Evolutionary conservation across 2,888 invertebrate species (phyloP).

Genomic region (Himalopsyche japonica): DNA sequence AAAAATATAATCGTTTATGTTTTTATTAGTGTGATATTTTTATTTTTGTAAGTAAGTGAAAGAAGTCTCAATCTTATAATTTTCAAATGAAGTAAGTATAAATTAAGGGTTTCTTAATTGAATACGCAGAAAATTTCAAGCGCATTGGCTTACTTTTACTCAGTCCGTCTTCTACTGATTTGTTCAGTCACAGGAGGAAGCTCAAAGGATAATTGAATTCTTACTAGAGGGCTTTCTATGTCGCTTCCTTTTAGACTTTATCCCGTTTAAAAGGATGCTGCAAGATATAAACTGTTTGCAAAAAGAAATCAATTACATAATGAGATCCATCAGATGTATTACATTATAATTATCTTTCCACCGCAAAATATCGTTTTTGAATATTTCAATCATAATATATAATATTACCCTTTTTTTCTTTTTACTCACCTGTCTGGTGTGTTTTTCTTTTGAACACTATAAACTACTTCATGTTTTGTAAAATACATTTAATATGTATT

Average conservation of each 20-base stretch:
- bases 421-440: no score
- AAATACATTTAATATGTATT: no score
- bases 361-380: not conserved
- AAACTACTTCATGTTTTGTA: no score
- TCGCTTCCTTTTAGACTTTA: slow-evolving; percentile 16
- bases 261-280: slow-evolving; percentile 20
- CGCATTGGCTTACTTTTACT: not conserved
- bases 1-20: no score
- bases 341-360: not conserved
- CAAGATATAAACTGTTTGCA: not conserved
- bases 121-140: not conserved
- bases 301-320: not conserved
- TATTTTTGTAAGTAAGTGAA: no score
- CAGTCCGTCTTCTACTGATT: not conserved
- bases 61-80: no score
- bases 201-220: slow-evolving; percentile 28
- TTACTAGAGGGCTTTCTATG: slow-evolving; percentile 10
- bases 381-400: no score
- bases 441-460: no score
- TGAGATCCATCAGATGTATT: not conserved
- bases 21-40: no score
- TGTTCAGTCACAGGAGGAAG: not conserved
- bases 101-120: not conserved
- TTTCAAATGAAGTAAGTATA: not conserved
- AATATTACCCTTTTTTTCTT: no score